phyloP scores from a whole-genome alignment of 2,888 invertebrate species.

The Eupeodes luniger region DNA sequence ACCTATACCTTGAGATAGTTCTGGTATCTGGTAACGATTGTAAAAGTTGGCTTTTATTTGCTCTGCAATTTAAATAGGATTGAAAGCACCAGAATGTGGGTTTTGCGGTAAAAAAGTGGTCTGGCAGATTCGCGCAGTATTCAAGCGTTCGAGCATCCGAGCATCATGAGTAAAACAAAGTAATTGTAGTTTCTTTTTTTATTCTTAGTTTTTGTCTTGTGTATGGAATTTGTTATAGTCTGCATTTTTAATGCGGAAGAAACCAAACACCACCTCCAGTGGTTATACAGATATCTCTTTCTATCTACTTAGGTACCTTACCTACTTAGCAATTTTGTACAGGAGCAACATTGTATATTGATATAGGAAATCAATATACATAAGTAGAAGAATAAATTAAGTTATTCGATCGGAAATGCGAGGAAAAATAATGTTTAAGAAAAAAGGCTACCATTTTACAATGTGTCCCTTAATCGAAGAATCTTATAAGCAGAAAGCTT shows the following conservation, averaged over 20 bases:
- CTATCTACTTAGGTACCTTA: background rate
- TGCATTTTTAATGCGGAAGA: conserved; percentile 67
- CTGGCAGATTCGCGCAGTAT: conserved; percentile 7
- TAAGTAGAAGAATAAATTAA: conserved; percentile 23
- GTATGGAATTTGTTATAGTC: conserved; percentile 54
- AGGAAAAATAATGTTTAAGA: background rate
- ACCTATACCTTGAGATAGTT: background rate
- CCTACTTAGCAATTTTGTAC: conserved; percentile 6
- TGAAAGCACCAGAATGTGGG: conserved; percentile 39
- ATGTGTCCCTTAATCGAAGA: conserved; percentile 20
- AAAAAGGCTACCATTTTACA: conserved; percentile 15
- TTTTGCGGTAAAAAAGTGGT: conserved; percentile 42
- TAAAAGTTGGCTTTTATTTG: conserved; percentile 43
- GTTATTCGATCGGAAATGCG: conserved; percentile 22
- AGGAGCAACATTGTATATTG: conserved; percentile 36
- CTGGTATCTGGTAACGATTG: conserved; percentile 36
- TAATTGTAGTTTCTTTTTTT: conserved; percentile 4
- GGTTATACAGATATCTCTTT: background rate
- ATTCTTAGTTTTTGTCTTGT: conserved; percentile 36
- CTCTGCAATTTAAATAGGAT: conserved; percentile 72
- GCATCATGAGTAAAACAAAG: background rate
- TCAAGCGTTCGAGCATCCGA: background rate
- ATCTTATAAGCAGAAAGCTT: background rate
- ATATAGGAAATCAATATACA: background rate
- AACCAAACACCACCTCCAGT: conserved; percentile 2